Evolutionary conservation across 1,140 invertebrate species (phyloP).

Genomic region (Lithobius niger): DNA sequence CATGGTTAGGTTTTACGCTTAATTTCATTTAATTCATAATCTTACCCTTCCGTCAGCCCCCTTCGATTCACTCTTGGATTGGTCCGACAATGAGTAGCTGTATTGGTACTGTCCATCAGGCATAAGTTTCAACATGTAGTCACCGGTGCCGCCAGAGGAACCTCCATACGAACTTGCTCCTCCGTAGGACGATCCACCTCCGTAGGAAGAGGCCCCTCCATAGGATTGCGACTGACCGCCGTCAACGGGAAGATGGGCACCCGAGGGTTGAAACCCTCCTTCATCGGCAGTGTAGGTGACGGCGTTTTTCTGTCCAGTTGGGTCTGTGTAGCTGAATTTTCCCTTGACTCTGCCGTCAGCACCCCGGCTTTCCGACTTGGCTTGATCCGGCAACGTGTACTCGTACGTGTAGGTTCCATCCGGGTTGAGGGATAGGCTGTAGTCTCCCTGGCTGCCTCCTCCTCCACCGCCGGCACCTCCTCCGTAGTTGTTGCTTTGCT

Average conservation of each 20-base stretch:
- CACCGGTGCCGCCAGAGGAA: no score
- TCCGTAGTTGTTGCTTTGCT: neutral
- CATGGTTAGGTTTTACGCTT: no score
- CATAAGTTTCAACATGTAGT: no score
- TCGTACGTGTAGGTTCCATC: neutral
- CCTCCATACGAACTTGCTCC: no score
- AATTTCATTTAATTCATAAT: no score
- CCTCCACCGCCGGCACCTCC: neutral
- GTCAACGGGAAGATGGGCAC: constrained; percentile 16
- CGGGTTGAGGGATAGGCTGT: neutral
- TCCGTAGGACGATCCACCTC: neutral
- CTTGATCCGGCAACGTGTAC: constrained; percentile 9
- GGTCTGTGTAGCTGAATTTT: constrained; percentile 8
- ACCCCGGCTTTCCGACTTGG: constrained; percentile 12
- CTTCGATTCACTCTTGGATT: no score
- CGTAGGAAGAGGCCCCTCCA: neutral
- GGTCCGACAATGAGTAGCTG: no score
- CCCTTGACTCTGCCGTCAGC: constrained; percentile 13
- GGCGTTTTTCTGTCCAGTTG: constrained; percentile 18
- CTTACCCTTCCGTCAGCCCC: no score
- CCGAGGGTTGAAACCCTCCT: constrained; percentile 45
- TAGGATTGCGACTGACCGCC: neutral
- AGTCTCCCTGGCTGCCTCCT: neutral
- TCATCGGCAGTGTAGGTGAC: constrained; percentile 49
- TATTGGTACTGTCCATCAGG: no score